phyloP scores from a whole-genome alignment of 2,113 vertebrate species.

The Alethe castanea region DNA sequence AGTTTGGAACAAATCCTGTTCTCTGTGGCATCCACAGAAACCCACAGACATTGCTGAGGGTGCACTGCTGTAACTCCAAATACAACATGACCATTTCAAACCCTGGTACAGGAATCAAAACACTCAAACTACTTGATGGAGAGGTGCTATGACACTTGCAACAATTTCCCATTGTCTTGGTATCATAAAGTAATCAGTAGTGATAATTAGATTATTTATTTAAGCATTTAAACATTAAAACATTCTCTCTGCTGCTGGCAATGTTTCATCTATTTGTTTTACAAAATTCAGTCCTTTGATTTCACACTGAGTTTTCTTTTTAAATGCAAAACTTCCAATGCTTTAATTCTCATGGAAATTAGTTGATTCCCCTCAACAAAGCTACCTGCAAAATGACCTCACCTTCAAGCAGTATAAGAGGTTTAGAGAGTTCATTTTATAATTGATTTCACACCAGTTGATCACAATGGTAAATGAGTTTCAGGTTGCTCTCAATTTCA shows the following conservation, averaged over 20 bases:
- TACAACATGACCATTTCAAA: background rate
- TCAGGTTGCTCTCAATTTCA: slow-evolving; percentile 66
- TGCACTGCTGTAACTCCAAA: background rate
- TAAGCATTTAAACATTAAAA: background rate
- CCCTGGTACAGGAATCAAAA: slow-evolving; percentile 45
- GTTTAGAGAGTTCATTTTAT: slow-evolving; percentile 24
- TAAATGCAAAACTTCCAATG: background rate
- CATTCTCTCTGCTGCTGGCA: background rate
- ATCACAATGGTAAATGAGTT: slow-evolving; percentile 79
- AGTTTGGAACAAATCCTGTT: background rate
- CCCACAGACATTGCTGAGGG: background rate
- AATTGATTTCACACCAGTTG: slow-evolving; percentile 57
- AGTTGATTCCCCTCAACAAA: background rate
- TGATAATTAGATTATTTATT: background rate
- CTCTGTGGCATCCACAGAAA: background rate
- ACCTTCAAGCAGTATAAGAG: slow-evolving; percentile 43
- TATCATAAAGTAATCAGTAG: background rate
- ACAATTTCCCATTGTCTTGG: background rate
- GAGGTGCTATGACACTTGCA: background rate
- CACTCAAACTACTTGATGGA: slow-evolving; percentile 1
- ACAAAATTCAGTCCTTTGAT: background rate
- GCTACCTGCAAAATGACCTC: background rate
- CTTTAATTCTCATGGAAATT: background rate
- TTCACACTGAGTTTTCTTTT: background rate
- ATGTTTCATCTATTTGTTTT: background rate